These are phyloP conservation scores for Epinotia bilunana DNA, from an alignment of 2,888 invertebrate species.

Conservation along the genomic window DNA sequence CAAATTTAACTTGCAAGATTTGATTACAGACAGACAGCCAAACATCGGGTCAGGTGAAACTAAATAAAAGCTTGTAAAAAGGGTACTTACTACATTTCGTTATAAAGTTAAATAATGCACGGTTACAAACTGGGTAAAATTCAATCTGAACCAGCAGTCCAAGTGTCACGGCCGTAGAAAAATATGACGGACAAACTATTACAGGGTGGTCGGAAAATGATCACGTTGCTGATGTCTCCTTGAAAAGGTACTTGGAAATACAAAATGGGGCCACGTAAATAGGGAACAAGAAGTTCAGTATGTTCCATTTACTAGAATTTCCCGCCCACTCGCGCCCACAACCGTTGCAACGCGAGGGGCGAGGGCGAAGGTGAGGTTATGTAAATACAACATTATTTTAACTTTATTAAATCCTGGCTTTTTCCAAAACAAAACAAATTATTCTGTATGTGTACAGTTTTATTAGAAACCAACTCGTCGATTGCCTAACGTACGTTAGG, in stretches of 20 bases:
- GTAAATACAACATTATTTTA: constrained; percentile 12
- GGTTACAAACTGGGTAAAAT: too few species aligned
- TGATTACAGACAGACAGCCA: too few species aligned
- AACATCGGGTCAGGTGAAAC: too few species aligned
- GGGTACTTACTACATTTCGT: too few species aligned
- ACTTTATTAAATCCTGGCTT: constrained; percentile 11
- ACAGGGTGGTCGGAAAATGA: constrained; percentile 2
- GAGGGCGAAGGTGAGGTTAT: not conserved
- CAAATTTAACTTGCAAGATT: too few species aligned
- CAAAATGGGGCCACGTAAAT: constrained; percentile 2
- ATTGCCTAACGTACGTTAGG: too few species aligned
- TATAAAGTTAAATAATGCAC: too few species aligned
- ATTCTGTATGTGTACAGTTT: not conserved
- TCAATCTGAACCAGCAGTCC: not conserved
- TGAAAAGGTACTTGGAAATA: not conserved
- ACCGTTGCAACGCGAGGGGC: constrained; percentile 15
- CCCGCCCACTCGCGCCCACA: constrained; percentile 10
- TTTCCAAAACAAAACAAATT: constrained; percentile 5
- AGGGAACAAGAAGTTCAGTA: constrained; percentile 9
- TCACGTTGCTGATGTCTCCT: not conserved
- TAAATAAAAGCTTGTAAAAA: too few species aligned
- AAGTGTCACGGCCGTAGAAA: not conserved
- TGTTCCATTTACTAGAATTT: constrained; percentile 18
- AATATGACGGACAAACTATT: not conserved
- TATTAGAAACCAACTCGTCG: not conserved